Evolutionary conservation across 1,140 invertebrate species (phyloP), one percentile per base, ranked within the genome.

Genomic region (Heterodera carotae): DNA sequence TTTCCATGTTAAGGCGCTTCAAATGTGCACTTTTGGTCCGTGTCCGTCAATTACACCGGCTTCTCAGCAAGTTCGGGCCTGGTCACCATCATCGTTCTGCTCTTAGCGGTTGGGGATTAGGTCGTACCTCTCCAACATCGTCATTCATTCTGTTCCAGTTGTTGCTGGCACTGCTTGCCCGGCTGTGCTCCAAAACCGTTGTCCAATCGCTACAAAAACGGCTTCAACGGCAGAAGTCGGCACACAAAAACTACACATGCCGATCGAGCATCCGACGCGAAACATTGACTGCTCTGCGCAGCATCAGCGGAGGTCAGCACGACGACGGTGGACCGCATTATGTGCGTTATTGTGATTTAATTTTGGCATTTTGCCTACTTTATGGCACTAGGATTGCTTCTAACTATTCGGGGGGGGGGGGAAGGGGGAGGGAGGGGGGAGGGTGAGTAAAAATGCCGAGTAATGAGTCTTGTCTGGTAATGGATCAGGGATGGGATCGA

Each of bases 11-110:
- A 6, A 29, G 27, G 27, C 22, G n/a, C 62, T 18, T 3, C 62
- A 66, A 66, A 66, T 34, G 27, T 66, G 62, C 62, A 66, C 62
- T 66, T 29, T 22, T 66, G 62, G 62, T 33, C 62, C 62, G 62
- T 66, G 22, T 31, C 27, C 62, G 62, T 66, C 62, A 66, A 66
- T 22, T 66, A 66, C 62, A 66, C 15, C 62, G 62, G 25, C 62
- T 29, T 34, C 27, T 66, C 62, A 3, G 62, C 62, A 3, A 66
- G 27, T 66, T 34, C 27, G 27, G 62, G 62, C 27, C n/a, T 66
- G 1, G 62, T 34, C 27, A 10, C 22, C 33, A 34, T 18, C 27
- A 18, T 4, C 62, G 10, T 22, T 66, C 10, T 66, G 22, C 25
- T 66, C 27, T 18, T 66, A 10, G 25, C 33, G 62, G 62, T 66